phyloP scores from a whole-genome alignment of 1,140 invertebrate species.

The Drosophila insularis region DNA sequence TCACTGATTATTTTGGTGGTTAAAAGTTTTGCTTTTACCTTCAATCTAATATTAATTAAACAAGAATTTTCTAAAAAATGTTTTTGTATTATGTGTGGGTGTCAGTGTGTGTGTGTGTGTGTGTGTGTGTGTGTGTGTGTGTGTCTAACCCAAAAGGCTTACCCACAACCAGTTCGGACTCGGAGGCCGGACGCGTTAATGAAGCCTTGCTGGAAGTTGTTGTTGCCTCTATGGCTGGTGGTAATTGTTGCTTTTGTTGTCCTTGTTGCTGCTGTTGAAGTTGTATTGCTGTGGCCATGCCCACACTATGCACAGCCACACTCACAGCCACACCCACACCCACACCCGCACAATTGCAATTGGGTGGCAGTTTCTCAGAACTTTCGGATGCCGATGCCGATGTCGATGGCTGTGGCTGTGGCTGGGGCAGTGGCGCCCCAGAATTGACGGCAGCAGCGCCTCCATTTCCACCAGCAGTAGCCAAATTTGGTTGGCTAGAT shows the following conservation, averaged over 20 bases:
- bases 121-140: neutral
- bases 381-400: conserved; percentile 43
- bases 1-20: neutral
- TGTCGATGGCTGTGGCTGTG: neutral
- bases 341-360: conserved; percentile 48
- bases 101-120: neutral
- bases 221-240: too few relatives aligned
- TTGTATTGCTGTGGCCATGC: conserved; percentile 41
- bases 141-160: conserved; percentile 34
- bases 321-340: conserved; percentile 8
- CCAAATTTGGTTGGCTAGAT: conserved; percentile 68
- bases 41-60: neutral
- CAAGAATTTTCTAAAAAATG: neutral
- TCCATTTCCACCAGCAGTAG: conserved; percentile 26
- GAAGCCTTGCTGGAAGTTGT: conserved; percentile 56
- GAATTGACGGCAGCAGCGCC: neutral
- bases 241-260: conserved; percentile 16
- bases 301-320: neutral
- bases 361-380: conserved; percentile 38
- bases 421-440: neutral
- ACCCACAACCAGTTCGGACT: conserved; percentile 71
- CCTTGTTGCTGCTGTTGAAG: conserved; percentile 19
- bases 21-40: neutral
- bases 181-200: conserved; percentile 76
- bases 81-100: neutral